These are phyloP conservation scores for Arremon brunneinucha DNA, from an alignment of 2,797 vertebrate species.

Conservation along the genomic window DNA sequence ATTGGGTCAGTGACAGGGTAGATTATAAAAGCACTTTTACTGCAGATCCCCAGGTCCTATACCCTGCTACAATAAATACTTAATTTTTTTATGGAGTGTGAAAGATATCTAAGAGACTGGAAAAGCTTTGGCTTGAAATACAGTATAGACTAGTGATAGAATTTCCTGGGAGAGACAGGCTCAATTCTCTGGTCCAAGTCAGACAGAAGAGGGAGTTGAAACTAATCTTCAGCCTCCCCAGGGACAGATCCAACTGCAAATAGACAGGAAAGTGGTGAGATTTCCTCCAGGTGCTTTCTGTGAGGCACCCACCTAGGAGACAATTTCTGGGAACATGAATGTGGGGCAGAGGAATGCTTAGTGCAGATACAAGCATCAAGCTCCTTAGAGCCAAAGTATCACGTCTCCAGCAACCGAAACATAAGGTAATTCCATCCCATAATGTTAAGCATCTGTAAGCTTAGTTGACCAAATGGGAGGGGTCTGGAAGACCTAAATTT, in stretches of 20 bases:
- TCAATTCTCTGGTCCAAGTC: background rate
- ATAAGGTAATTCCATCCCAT: background rate
- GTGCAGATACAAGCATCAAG: background rate
- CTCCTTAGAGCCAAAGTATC: background rate
- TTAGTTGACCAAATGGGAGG: background rate
- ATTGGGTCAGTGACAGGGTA: background rate
- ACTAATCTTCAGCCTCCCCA: background rate
- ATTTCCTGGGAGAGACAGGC: background rate
- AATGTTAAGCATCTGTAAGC: background rate
- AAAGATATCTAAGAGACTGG: background rate
- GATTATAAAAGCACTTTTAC: constrained; percentile 6
- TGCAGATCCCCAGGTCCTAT: background rate
- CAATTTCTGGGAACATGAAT: background rate
- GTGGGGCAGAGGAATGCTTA: background rate
- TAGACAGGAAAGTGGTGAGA: background rate
- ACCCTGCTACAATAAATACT: background rate
- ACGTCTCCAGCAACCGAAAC: background rate
- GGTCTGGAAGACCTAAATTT: background rate
- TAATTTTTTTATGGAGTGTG: background rate
- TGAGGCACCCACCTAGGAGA: background rate
- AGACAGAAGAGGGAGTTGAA: background rate
- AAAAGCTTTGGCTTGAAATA: constrained; percentile 8
- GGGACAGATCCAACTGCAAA: background rate
- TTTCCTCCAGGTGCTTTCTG: background rate
- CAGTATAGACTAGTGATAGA: background rate